Conservation (phyloP, 1,140 invertebrate species). For the Frieseomelitta varia region DNA sequence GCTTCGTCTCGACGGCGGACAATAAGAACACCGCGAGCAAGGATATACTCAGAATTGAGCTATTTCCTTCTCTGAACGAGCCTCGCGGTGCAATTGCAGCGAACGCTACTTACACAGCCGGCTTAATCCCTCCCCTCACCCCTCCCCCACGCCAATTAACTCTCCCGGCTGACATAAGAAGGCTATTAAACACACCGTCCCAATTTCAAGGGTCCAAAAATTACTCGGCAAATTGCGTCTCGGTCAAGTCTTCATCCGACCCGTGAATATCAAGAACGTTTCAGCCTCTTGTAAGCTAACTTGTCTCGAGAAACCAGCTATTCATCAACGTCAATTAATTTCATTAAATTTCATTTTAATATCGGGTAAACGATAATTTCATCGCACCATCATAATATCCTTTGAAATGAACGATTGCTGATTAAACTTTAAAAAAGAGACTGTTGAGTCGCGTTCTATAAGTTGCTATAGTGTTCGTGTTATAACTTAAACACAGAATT, state of each 20-base stretch:
- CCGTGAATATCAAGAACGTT: background rate
- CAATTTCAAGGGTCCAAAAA: background rate
- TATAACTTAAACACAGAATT: no score
- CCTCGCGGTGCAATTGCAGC: background rate
- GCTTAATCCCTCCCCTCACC: background rate
- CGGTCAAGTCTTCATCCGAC: background rate
- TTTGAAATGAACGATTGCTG: no score
- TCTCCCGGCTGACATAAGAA: background rate
- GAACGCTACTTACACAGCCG: background rate
- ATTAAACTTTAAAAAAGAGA: no score
- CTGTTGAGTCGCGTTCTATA: no score
- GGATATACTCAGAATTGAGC: background rate
- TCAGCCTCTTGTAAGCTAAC: background rate
- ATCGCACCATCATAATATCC: no score
- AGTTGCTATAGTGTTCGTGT: no score
- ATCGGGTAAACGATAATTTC: no score
- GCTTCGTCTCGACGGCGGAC: no score
- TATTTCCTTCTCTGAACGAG: background rate
- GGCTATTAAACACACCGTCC: background rate
- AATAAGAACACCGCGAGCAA: background rate
- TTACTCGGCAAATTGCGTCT: constrained; percentile 3
- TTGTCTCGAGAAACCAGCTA: background rate
- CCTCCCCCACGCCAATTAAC: background rate
- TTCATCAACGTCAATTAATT: no score
- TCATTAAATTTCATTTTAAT: no score